Percentiles rank a stretch among this genome's conserved stretches.
Conservation (phyloP, 2,797 vertebrate species). For the Myiotriccus ornatus region DNA sequence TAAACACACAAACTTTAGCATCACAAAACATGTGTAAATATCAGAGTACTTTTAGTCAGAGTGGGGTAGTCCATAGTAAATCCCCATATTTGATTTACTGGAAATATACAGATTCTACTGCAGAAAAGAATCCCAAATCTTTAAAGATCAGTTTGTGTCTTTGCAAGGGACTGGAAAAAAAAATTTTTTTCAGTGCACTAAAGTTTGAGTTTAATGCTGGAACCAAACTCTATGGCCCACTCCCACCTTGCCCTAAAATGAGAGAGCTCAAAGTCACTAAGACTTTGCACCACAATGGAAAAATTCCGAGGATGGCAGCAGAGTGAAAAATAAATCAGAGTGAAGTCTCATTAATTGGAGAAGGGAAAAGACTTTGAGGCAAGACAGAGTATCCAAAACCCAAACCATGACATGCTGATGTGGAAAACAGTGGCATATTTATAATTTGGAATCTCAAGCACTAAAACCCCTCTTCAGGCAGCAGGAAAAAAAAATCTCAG, state of each 20-base stretch:
- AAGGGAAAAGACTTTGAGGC: not conserved
- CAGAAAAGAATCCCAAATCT: not conserved
- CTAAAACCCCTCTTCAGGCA: not conserved
- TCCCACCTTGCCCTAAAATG: not conserved
- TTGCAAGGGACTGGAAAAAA: not conserved
- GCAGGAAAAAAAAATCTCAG: not conserved
- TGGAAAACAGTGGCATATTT: not conserved
- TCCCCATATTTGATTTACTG: not conserved
- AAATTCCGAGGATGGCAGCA: not conserved
- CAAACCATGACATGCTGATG: not conserved
- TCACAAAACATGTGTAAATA: not conserved
- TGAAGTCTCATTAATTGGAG: not conserved
- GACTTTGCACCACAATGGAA: not conserved
- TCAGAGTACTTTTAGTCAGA: not conserved
- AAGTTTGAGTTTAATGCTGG: not conserved
- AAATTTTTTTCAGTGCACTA: not conserved
- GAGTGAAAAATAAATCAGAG: not conserved
- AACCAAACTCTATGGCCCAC: not conserved
- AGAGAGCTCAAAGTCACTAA: not conserved
- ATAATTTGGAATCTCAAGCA: not conserved
- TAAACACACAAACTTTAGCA: not conserved
- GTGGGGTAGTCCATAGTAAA: not conserved
- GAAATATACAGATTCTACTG: not conserved
- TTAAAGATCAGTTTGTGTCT: not conserved
- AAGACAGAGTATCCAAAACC: not conserved